Evolutionary conservation across 2,888 invertebrate genomes (phyloP).

Genomic region (Lydus trimaculatus): DNA sequence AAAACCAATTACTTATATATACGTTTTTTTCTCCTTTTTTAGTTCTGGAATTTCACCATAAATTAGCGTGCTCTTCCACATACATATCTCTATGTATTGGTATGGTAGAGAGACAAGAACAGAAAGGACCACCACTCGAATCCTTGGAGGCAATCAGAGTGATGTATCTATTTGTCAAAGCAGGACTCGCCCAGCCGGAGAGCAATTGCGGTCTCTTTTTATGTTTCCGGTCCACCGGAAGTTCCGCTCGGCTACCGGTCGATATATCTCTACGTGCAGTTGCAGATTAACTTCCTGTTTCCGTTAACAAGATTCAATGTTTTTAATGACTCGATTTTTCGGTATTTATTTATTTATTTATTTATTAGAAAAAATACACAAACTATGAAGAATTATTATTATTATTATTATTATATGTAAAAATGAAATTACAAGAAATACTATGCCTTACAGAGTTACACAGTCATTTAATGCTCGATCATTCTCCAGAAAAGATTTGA

Average conservation of each 20-base stretch:
- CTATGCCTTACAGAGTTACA: not conserved
- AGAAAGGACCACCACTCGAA: conserved; percentile 31
- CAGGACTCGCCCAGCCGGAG: conserved; percentile 51
- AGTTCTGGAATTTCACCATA: conserved; percentile 11
- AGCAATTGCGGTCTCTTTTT: conserved; percentile 61
- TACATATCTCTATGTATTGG: not conserved
- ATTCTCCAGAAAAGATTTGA: conserved; percentile 11
- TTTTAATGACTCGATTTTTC: conserved; percentile 52
- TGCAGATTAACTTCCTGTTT: conserved; percentile 62
- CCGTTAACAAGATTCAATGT: conserved; percentile 55
- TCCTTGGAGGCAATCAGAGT: conserved; percentile 33
- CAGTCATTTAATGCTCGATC: conserved; percentile 1
- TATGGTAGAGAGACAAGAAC: conserved; percentile 17
- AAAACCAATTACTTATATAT: conserved; percentile 3
- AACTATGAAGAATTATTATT: no score
- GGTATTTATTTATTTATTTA: no score
- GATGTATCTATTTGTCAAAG: conserved; percentile 56
- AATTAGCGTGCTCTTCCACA: conserved; percentile 21
- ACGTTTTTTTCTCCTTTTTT: not conserved
- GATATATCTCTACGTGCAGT: conserved; percentile 61
- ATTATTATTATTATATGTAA: no score
- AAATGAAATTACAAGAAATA: conserved; percentile 10
- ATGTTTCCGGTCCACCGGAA: conserved; percentile 62
- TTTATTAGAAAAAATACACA: no score
- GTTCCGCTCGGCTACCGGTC: conserved; percentile 61